phyloP scores from a whole-genome alignment of 2,797 vertebrate species.

The Propithecus perrieri region DNA sequence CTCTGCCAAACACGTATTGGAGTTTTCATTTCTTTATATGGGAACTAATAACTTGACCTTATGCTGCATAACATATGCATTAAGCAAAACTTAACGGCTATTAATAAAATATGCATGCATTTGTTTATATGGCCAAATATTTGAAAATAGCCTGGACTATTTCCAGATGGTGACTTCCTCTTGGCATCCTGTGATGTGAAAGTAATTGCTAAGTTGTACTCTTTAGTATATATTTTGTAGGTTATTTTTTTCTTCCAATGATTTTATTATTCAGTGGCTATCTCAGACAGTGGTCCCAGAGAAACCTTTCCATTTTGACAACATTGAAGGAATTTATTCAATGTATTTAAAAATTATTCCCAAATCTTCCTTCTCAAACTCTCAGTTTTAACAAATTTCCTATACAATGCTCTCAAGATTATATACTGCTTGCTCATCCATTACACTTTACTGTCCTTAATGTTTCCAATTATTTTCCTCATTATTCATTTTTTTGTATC shows the following conservation, averaged over 20 bases:
- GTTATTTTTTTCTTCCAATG: slow-evolving; percentile 9
- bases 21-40: neutral
- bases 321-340: neutral
- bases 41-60: slow-evolving; percentile 40
- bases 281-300: neutral
- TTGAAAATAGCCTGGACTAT: slow-evolving; percentile 38
- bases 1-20: neutral
- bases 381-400: neutral
- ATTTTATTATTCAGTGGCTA: slow-evolving; percentile 8
- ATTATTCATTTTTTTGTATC: neutral
- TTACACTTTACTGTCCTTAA: neutral
- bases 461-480: neutral
- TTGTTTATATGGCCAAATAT: slow-evolving; percentile 63
- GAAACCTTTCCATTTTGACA: neutral
- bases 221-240: neutral
- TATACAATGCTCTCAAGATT: neutral
- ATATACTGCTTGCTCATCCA: neutral
- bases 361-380: neutral
- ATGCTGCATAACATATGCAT: neutral
- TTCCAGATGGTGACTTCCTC: slow-evolving; percentile 49
- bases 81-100: slow-evolving; percentile 47
- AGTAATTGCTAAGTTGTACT: neutral
- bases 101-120: slow-evolving; percentile 73
- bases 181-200: neutral
- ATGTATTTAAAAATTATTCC: neutral